Evolutionary conservation across 2,113 vertebrate genomes (phyloP).

Genomic region (Proteles cristata): DNA sequence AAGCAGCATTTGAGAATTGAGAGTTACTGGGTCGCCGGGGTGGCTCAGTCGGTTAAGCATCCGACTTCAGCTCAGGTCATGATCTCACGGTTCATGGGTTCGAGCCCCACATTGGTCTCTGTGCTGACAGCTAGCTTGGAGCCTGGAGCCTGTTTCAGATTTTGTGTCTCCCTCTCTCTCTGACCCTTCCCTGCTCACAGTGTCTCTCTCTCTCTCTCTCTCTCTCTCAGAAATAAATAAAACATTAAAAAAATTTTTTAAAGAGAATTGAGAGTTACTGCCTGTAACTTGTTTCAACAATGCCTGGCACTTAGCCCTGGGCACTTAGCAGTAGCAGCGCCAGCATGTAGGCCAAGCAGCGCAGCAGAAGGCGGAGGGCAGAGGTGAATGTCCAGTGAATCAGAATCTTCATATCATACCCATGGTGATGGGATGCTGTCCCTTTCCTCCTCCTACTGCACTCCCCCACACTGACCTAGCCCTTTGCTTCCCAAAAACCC

Average conservation of each 20-base stretch:
- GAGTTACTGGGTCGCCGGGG: not conserved
- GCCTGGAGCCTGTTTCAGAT: no score
- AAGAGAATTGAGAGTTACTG: not conserved
- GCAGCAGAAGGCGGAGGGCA: not conserved
- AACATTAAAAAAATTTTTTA: no score
- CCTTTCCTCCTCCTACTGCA: not conserved
- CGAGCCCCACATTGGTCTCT: no score
- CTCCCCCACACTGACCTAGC: not conserved
- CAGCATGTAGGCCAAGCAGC: not conserved
- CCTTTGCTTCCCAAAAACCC: not conserved
- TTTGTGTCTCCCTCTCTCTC: no score
- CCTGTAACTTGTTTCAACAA: not conserved
- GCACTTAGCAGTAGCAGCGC: not conserved
- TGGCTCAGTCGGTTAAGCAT: no score
- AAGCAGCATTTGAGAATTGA: not conserved
- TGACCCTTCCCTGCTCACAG: no score
- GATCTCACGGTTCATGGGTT: no score
- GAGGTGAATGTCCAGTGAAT: not conserved
- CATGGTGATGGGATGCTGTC: fast-evolving
- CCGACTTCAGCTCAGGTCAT: no score
- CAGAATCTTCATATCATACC: not conserved
- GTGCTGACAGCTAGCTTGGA: no score
- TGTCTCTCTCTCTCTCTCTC: no score
- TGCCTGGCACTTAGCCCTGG: not conserved
- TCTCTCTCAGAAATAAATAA: no score